Evolutionary conservation across 2,113 vertebrate species (phyloP).

Genomic region (Lophius piscatorius): DNA sequence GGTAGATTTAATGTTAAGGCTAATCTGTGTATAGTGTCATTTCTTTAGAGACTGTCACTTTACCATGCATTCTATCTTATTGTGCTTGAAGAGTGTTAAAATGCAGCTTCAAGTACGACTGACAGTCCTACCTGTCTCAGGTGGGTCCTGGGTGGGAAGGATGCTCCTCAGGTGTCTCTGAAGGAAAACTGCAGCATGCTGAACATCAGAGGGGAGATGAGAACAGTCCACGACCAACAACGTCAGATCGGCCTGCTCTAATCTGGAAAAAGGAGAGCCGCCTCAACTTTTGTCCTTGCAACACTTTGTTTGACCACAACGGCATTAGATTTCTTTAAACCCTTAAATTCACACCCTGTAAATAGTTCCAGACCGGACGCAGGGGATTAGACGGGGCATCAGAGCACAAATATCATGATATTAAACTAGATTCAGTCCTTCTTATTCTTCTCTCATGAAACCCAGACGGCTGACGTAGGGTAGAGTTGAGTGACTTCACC

Average conservation of each 20-base stretch:
- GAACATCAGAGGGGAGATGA: constrained; percentile 40
- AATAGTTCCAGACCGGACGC: no score
- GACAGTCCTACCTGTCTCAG: constrained; percentile 28
- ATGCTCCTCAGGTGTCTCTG: constrained; percentile 48
- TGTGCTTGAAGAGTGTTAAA: no score
- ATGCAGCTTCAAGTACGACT: background rate
- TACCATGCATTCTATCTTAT: no score
- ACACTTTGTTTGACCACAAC: background rate
- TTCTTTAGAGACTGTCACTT: no score
- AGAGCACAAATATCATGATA: no score
- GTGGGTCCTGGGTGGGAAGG: constrained; percentile 34
- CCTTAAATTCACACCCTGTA: background rate
- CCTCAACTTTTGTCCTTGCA: background rate
- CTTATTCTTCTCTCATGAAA: no score
- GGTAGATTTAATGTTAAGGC: no score
- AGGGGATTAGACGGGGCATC: no score
- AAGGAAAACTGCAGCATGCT: constrained; percentile 45
- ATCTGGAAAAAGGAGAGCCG: constrained; percentile 39
- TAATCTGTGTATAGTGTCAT: no score
- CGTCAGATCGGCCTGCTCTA: constrained; percentile 73
- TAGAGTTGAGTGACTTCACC: no score
- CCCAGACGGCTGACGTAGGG: no score
- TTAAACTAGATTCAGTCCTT: no score
- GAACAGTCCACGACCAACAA: constrained; percentile 69
- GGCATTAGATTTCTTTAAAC: background rate